Evolutionary conservation across 1,140 invertebrate species (phyloP), one percentile per base, ranked within the genome.

Genomic region (Sinella curviseta): DNA sequence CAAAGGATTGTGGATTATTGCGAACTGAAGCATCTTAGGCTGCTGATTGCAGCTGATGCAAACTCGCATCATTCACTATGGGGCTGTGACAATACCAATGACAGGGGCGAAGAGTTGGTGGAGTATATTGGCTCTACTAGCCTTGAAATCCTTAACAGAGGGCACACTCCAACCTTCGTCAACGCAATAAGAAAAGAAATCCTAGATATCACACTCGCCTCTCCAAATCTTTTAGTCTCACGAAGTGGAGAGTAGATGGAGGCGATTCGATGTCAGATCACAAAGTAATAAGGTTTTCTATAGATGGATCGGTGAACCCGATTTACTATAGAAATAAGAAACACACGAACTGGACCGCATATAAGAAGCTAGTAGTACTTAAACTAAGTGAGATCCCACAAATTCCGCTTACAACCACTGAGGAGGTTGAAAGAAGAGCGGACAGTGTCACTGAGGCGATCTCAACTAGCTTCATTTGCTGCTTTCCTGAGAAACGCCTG

Each of bases 41-140:
- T 80, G 4, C 26, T 80, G 0, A 26, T 80, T 1, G 78, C 70
- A 14, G 55, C 55, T n/a, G 78, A 80, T 73, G 78, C 60, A 30
- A 80, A 80, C 31, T 54, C 78, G 20, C 78, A 80, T 48, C 78
- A 80, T 35, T 0, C 0, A 33, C 4, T 28, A 1, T 80, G 78
- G 78, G 78, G 78, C 2, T 57, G 78, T 26, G 30, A 39, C 35
- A 24, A 65, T 35, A 54, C 30, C 24, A 80, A 80, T 34, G 17
- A 24, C 4, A 76, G 78, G 33, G 78, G 78, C 54, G 57, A 76
- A 17, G 33, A 36, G 12, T 35, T 80, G 14, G n/a, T 76, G 8
- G 75, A 76, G 0, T 80, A 26, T 39, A 16, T 80, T 33, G 16
- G 20, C 33, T 17, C 55, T 26, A 30, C n/a, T 1, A n/a, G 70